These are phyloP conservation scores for Gymnogyps californianus DNA, from an alignment of 2,113 vertebrate genomes.

Conservation along the genomic window DNA sequence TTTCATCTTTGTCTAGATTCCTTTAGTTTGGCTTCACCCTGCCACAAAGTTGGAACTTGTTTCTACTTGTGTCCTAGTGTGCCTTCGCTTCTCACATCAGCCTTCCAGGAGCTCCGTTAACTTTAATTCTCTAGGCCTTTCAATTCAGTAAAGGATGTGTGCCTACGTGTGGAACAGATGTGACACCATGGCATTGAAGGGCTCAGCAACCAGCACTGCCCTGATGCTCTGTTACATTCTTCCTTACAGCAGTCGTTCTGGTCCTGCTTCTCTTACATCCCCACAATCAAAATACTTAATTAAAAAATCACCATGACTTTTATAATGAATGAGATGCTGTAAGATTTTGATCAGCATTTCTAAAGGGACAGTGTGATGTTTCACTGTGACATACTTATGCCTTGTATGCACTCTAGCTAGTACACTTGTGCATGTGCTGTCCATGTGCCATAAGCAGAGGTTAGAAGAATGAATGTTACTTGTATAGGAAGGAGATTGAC, in stretches of 20 bases:
- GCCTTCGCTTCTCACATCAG: neutral
- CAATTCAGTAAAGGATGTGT: neutral
- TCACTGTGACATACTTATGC: neutral
- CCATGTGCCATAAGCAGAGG: neutral
- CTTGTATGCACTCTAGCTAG: neutral
- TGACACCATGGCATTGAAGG: neutral
- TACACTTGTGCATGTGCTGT: fast-evolving
- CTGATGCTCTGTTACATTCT: neutral
- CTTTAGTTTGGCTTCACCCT: neutral
- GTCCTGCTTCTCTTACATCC: neutral
- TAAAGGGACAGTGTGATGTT: neutral
- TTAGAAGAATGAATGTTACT: neutral
- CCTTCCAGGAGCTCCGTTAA: neutral
- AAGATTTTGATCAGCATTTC: neutral
- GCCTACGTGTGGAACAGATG: neutral
- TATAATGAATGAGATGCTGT: neutral
- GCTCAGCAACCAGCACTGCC: neutral
- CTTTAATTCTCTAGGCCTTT: neutral
- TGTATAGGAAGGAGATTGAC: neutral
- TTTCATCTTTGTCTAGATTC: neutral
- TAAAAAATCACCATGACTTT: neutral
- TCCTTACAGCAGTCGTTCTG: neutral
- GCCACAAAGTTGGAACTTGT: neutral
- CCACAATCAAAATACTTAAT: neutral
- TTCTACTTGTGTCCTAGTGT: neutral